These are phyloP conservation scores for Drosophila mayri DNA, from an alignment of 1,140 invertebrate genomes.

Conservation along the genomic window DNA sequence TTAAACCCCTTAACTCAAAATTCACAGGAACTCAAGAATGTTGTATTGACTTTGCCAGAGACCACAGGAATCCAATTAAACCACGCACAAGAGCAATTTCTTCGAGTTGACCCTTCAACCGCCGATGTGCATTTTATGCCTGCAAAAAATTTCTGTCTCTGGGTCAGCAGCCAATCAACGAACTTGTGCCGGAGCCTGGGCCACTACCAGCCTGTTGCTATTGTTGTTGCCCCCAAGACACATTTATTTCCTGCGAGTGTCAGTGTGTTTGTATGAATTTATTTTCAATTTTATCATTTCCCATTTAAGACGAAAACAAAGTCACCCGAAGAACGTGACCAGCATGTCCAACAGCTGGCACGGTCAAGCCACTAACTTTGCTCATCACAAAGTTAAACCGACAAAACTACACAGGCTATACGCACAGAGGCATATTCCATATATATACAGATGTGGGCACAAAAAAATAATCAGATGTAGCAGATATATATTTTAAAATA, in stretches of 20 bases:
- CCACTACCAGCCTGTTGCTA: constrained; percentile 20
- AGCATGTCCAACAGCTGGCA: constrained; percentile 67
- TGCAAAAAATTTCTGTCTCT: constrained; percentile 19
- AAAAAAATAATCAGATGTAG: neutral
- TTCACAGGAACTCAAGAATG: neutral
- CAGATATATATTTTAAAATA: neutral
- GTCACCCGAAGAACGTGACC: constrained; percentile 76
- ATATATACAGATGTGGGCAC: neutral
- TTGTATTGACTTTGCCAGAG: neutral
- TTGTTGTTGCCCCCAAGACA: constrained; percentile 31
- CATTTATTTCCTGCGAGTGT: constrained; percentile 26
- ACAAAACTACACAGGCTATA: constrained; percentile 43
- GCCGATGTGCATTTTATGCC: constrained; percentile 33
- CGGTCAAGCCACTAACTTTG: constrained; percentile 73
- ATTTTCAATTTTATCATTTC: constrained; percentile 82
- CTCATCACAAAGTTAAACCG: constrained; percentile 71
- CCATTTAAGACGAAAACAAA: constrained; percentile 83
- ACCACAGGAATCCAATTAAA: constrained; percentile 39
- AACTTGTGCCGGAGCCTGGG: constrained; percentile 62
- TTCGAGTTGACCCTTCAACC: constrained; percentile 10
- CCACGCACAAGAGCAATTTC: constrained; percentile 24
- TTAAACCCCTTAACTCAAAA: neutral
- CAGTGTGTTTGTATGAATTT: constrained; percentile 60
- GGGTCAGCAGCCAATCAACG: constrained; percentile 43
- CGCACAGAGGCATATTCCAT: constrained; percentile 8